Conservation (phyloP, 2,797 vertebrate species). For the Bufotes viridis region DNA sequence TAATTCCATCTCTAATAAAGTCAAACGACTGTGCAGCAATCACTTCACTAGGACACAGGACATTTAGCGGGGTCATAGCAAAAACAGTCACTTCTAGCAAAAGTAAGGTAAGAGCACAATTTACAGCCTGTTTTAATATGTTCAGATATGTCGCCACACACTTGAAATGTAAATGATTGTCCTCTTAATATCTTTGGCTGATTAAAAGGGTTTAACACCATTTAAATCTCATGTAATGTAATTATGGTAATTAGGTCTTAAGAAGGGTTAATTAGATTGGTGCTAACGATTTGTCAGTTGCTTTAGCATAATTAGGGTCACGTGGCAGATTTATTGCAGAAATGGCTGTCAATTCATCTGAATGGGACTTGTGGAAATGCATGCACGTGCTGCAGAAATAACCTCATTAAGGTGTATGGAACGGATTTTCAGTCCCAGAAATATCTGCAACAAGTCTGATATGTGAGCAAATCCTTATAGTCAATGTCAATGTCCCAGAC, state of each 20-base stretch:
- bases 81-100: neutral
- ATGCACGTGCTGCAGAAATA: neutral
- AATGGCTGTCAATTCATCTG: neutral
- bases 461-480: too few relatives aligned
- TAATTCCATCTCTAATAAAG: neutral
- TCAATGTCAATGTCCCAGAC: too few relatives aligned
- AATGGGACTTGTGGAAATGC: too few relatives aligned
- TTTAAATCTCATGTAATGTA: slow-evolving; percentile 2
- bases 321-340: neutral
- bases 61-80: neutral
- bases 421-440: neutral
- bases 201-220: neutral
- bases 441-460: too few relatives aligned
- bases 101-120: slow-evolving; percentile 1
- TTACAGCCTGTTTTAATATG: neutral
- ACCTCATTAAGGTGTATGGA: neutral
- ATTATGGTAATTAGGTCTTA: neutral
- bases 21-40: neutral
- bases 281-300: neutral
- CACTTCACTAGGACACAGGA: neutral
- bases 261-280: neutral
- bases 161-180: neutral
- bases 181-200: neutral
- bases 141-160: neutral
- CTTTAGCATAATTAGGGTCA: neutral